Evolutionary conservation across 2,797 vertebrate genomes (phyloP).

Genomic region (Rousettus madagascariensis): DNA sequence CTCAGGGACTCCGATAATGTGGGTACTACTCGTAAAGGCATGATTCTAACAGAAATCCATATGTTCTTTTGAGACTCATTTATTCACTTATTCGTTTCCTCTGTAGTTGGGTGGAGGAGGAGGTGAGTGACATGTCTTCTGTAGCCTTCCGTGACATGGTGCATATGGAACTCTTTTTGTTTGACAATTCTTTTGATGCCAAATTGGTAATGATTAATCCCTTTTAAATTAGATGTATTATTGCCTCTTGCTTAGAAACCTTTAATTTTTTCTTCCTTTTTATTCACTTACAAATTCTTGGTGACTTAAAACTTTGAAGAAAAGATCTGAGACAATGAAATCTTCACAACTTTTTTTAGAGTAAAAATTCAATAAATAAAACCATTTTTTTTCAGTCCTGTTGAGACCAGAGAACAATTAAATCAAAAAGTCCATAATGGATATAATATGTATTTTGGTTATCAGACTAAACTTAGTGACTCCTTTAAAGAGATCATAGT

Average conservation of each 20-base stretch:
- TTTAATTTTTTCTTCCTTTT: neutral
- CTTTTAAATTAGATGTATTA: slow-evolving; percentile 43
- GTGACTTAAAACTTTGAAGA: slow-evolving; percentile 53
- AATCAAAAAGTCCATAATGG: neutral
- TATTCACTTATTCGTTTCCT: neutral
- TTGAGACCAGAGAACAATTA: slow-evolving; percentile 47
- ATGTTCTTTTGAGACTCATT: neutral
- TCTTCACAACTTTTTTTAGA: slow-evolving; percentile 55
- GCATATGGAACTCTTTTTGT: slow-evolving; percentile 47
- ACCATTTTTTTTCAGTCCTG: slow-evolving; percentile 25
- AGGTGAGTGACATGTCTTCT: neutral
- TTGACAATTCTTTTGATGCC: slow-evolving; percentile 49
- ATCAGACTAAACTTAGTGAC: neutral
- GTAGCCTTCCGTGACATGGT: neutral
- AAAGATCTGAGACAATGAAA: neutral
- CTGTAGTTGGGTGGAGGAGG: neutral
- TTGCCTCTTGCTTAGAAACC: neutral
- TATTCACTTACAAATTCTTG: slow-evolving; percentile 39
- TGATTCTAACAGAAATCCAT: slow-evolving; percentile 20
- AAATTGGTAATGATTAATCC: slow-evolving; percentile 62
- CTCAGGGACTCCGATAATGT: neutral
- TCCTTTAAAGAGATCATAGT: neutral
- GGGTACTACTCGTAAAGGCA: neutral
- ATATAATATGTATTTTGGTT: slow-evolving; percentile 47
- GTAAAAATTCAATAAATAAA: slow-evolving; percentile 36